Conservation (phyloP, 2,113 vertebrate genomes). For the Suricata suricatta region DNA sequence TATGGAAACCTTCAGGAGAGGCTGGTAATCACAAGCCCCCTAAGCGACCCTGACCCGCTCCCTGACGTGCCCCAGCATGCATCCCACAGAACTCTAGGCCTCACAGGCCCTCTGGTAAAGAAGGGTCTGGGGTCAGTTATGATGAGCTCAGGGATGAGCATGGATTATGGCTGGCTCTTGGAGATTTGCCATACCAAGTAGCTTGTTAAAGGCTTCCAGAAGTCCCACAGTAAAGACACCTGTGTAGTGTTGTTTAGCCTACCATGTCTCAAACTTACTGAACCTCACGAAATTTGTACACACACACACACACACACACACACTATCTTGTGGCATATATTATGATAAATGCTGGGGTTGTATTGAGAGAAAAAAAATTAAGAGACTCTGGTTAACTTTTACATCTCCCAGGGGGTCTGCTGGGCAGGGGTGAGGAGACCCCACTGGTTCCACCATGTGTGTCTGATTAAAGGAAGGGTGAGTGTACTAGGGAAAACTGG, state of each 20-base stretch:
- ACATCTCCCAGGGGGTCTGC: background rate
- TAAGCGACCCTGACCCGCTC: background rate
- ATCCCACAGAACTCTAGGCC: background rate
- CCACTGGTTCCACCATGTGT: background rate
- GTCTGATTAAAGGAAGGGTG: background rate
- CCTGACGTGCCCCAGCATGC: background rate
- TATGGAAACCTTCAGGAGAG: background rate
- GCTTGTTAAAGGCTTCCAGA: background rate
- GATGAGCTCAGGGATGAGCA: background rate
- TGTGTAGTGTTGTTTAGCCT: background rate
- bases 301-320: background rate
- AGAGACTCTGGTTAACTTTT: background rate
- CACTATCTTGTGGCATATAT: background rate
- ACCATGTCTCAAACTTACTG: background rate
- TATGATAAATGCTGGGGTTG: background rate
- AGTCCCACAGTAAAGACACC: background rate
- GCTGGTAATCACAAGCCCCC: background rate
- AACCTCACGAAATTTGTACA: background rate
- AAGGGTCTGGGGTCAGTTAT: background rate
- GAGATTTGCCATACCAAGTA: background rate
- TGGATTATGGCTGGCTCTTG: background rate
- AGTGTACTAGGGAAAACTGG: background rate
- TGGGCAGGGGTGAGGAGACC: background rate
- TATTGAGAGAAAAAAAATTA: constrained; percentile 25
- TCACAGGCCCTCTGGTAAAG: background rate